Base-by-base conservation (phyloP, 2,797 vertebrate species). In the Rhinoraja longicauda region DNA sequence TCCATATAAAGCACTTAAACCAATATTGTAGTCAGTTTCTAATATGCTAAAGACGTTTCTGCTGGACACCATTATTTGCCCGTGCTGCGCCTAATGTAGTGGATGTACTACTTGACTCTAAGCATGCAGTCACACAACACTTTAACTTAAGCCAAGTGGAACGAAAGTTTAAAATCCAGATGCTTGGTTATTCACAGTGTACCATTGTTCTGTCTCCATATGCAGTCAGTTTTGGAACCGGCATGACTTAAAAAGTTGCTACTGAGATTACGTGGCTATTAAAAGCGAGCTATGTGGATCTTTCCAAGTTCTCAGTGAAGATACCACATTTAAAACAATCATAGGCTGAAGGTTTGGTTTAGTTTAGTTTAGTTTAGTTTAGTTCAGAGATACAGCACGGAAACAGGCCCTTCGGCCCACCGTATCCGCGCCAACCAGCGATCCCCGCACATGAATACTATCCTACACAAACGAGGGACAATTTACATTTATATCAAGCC, bases 181-280 rank as follows among this genome's bases (percentile, higher is more conserved):
- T 72, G 72, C 67, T 67, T 73, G 36, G 70, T 91, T 91, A 9
- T 26, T 91, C 90, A 70, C 90, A 72, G 64, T 91, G 36, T 29
- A 72, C 64, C 12, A 73, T 91, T 73, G 64, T 73, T 91, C 64
- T 73, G 17, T 26, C 67, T 73, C 70, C 7, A 64, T 73, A 39
- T 70, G 90, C 32, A 91, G 90, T 72, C 90, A 91, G 72, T 91
- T 53, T 91, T 91, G 39, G 67, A 91, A 29, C 21, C 24, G 64
- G 72, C 12, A 36, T 90, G 45, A 64, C 70, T 72, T 73, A 73
- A 73, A 72, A 70, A 91, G 39, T 45, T 36, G 32, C 70, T 91
- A 72, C 36, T 53, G 90, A 64, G 24, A 19, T 91, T 73, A 73
- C 59, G 32, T 86, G 67, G 36, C 90, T 91, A 26, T 39, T 70